Base-by-base conservation (phyloP, 2,797 vertebrate genomes). In the Pangasius mekongensis region DNA sequence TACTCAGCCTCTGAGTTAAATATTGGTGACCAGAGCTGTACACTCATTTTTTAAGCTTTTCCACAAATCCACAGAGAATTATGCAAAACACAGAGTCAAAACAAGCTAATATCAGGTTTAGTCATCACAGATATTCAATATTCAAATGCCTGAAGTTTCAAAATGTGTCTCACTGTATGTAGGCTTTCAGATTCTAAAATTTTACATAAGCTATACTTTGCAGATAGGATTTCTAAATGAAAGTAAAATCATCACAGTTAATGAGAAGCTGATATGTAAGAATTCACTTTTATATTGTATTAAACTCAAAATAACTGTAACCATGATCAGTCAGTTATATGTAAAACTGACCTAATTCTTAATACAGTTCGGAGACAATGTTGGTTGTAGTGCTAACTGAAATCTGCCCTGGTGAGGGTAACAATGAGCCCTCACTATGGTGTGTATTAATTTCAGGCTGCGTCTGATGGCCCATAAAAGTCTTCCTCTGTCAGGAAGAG, bases 371-470 rank as follows among this genome's bases (percentile, higher is more conserved):
- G 94, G 91, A 93, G 90, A 18, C 62, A 90, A 91, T 87, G 93
- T 93, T 92, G 92, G 94, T 94, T 93, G 77, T 74, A 86, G 93
- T 91, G 93, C 90, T 91, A 92, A 92, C 73, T 89, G 69, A 91
- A 90, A 92, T 88, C 84, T 60, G 56, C 92, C 56, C 22, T 84
- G 36, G 60, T 89, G 86, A 58, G 85, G 93, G 92, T 95, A 95
- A 96, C 95, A 91, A 94, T 88, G 73, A 92, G 66, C 93, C 86
- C 78, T 69, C n/a, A 91, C 91, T 94, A 91, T 88, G 83, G 76
- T 93, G 93, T 93, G 92, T 95, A 95, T 96, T 95, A 94, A 96
- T 95, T 96, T 96, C 94, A 96, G 94, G 94, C 92, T 93, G 92
- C 90, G 94, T 94, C 95, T 94, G 94, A 95, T 93, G 94, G 93